phyloP scores from a whole-genome alignment of 2,888 invertebrate genomes.

The Harpalus rufipes region DNA sequence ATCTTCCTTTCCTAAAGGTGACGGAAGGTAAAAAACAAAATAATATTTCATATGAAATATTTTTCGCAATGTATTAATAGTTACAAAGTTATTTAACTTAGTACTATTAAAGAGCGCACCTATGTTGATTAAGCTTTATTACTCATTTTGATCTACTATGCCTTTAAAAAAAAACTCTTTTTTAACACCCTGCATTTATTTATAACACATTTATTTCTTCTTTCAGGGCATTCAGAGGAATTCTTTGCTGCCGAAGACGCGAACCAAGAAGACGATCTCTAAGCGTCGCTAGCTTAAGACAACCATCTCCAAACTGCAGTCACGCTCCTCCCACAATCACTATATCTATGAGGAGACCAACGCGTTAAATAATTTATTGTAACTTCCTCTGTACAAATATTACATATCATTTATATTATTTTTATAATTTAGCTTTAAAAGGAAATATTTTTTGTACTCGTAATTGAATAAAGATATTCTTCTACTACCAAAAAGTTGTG shows the following conservation, averaged over 20 bases:
- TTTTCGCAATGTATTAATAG: too few species aligned
- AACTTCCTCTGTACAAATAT: slow-evolving; percentile 17
- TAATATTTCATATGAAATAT: too few species aligned
- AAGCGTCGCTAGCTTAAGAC: slow-evolving; percentile 62
- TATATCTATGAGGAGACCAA: slow-evolving; percentile 63
- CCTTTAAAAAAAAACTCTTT: too few species aligned
- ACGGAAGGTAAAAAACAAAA: too few species aligned
- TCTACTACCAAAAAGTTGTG: neutral
- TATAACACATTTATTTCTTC: neutral
- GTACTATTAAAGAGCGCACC: too few species aligned
- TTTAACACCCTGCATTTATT: neutral
- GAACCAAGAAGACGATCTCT: slow-evolving; percentile 56
- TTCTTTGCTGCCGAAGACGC: slow-evolving; percentile 63
- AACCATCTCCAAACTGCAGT: slow-evolving; percentile 64
- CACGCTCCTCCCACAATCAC: slow-evolving; percentile 61
- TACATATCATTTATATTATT: slow-evolving; percentile 45
- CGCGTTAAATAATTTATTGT: slow-evolving; percentile 46
- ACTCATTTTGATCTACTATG: too few species aligned
- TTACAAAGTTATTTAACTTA: too few species aligned
- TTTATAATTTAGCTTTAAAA: slow-evolving; percentile 34
- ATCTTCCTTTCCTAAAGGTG: too few species aligned
- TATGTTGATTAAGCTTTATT: too few species aligned
- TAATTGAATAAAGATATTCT: slow-evolving; percentile 2
- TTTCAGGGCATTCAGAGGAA: slow-evolving; percentile 67
- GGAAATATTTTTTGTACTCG: slow-evolving; percentile 45